Base-by-base conservation (phyloP, 2,797 vertebrate species). In the Zenarchopterus dispar region DNA sequence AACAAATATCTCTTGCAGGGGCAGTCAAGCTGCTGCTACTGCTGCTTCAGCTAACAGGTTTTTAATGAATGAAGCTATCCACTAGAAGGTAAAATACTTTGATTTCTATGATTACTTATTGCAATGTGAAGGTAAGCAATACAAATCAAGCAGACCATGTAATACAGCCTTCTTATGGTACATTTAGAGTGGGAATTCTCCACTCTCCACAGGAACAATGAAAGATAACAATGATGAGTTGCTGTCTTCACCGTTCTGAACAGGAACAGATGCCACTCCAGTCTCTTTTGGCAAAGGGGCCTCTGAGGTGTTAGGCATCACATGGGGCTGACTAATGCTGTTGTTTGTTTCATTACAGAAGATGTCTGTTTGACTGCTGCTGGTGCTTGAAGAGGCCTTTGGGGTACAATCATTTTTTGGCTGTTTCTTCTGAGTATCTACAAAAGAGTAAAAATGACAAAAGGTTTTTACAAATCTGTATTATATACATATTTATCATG, bases 361-460 rank as follows among this genome's bases (percentile, higher is more conserved):
- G 84, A 97, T 91, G 88, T 96, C 95, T 91, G 95, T 94, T 92
- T 97, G 97, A 93, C 91, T 96, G 90, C 84, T 86, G 80, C 88
- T 90, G 92, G 92, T 94, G 92, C 94, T 96, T 88, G 96, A 94
- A 90, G 95, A 93, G 84, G 95, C 93, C 93, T 95, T 96, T 90
- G 96, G 92, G 84, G 96, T 77, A 75, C 96, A 95, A 89, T 97
- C 96, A 68, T 96, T 94, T 0, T 96, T 96, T 81, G 95, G 93
- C 88, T 97, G 95, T 88, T 98, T 98, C 93, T 97, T 96, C 90
- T 98, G 94, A 93, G 96, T 94, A 91, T 98, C 97, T 98, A 9
- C 54, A 51, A 80, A 24, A 36, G 5, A 13, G 11, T 10, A 11
- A 36, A 36, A 36, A 36, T 11, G 33, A 36, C 33, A 36, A 10